Conservation (phyloP, 2,113 vertebrate genomes). For the Ceyx margarethae region DNA sequence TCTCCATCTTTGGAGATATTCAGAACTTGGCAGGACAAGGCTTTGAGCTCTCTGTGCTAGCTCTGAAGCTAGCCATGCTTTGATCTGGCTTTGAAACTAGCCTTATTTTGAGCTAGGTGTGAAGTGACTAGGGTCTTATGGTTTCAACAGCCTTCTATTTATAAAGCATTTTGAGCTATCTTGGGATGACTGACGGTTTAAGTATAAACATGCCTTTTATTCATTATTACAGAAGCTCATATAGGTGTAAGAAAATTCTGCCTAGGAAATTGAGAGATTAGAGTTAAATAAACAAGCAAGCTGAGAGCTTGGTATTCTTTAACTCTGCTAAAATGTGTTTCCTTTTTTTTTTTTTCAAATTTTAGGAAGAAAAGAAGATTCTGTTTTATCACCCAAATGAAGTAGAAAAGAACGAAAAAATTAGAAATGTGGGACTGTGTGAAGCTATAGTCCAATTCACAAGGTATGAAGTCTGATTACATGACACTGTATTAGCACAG, state of each 20-base stretch:
- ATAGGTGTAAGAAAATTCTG: background rate
- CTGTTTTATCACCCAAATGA: slow-evolving; percentile 97
- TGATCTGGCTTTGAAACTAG: background rate
- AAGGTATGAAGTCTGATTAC: slow-evolving; percentile 75
- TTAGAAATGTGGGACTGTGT: slow-evolving; percentile 95
- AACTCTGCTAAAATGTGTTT: background rate
- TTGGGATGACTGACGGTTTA: background rate
- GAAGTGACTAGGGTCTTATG: background rate
- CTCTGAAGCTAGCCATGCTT: slow-evolving; percentile 1
- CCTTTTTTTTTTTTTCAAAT: slow-evolving; percentile 23
- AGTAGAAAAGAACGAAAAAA: slow-evolving; percentile 98
- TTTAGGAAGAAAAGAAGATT: slow-evolving; percentile 98
- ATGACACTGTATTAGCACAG: background rate
- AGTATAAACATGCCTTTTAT: background rate
- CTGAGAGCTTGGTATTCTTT: background rate
- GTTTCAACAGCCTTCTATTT: background rate
- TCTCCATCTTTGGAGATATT: background rate
- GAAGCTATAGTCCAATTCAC: slow-evolving; percentile 99
- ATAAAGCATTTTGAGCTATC: background rate
- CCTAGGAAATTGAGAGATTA: background rate
- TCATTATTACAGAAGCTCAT: background rate
- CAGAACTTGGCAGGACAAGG: background rate
- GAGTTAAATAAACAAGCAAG: background rate
- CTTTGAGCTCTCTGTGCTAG: background rate
- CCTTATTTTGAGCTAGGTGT: slow-evolving; percentile 15